Percentiles rank a stretch among this genome's conserved stretches.
Conservation (phyloP, 2,888 invertebrate species). For the Tetanocera ferruginea region DNA sequence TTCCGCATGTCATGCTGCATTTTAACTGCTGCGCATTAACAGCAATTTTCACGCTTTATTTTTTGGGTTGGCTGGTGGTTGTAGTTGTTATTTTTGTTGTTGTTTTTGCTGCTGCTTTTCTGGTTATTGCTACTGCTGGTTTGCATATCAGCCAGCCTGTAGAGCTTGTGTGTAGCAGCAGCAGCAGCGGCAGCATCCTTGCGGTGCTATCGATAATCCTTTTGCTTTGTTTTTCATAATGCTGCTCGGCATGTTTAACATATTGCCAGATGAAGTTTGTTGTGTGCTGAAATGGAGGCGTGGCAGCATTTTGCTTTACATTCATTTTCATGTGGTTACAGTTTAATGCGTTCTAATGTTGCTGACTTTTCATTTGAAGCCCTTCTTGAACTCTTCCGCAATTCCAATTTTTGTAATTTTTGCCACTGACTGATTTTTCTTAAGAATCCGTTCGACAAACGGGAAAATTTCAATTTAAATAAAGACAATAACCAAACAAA, state of each 20-base stretch:
- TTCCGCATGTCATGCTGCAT: slow-evolving; percentile 22
- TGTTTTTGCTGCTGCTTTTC: slow-evolving; percentile 40
- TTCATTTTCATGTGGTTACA: slow-evolving; percentile 50
- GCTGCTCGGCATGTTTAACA: slow-evolving; percentile 26
- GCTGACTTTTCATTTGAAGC: slow-evolving; percentile 59
- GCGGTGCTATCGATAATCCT: slow-evolving; percentile 25
- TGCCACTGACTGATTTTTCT: background rate
- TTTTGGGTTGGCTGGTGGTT: slow-evolving; percentile 8
- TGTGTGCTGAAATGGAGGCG: slow-evolving; percentile 8
- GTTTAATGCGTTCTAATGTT: slow-evolving; percentile 65
- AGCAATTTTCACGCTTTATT: slow-evolving; percentile 29
- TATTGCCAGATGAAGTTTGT: background rate
- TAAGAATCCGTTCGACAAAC: background rate
- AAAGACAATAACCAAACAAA: background rate
- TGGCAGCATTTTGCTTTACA: background rate
- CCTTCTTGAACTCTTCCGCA: slow-evolving; percentile 20
- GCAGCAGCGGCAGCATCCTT: background rate
- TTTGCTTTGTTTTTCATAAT: slow-evolving; percentile 12
- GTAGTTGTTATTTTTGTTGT: slow-evolving; percentile 19
- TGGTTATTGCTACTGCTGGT: slow-evolving; percentile 9
- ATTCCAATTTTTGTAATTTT: background rate
- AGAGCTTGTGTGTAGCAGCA: background rate
- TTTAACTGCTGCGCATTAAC: background rate
- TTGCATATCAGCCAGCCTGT: background rate
- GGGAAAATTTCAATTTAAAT: background rate